Evolutionary conservation across 2,797 vertebrate genomes (phyloP), one percentile per base, ranked within the genome.

Genomic region (Lagodon rhomboides): DNA sequence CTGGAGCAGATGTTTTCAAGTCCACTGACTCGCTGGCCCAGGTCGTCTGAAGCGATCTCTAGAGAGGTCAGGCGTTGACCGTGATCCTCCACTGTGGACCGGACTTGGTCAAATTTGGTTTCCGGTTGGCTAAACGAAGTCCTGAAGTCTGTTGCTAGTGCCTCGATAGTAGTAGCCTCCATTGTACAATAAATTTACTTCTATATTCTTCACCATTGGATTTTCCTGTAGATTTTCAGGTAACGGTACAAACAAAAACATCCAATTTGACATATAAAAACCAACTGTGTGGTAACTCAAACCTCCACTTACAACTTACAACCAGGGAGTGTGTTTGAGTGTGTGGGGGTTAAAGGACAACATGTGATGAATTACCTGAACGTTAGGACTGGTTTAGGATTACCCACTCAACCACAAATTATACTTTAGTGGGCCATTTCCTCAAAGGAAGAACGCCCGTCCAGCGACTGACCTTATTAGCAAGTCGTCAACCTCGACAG

Each of bases 401-500:
- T 41, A 46, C 30, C 44, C 25, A 51, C 72, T 77, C 62, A 41
- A 46, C 49, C 67, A 46, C 34, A 77, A 43, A 60, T 20, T 68
- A 12, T 50, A 61, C 62, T 74, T 71, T 49, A 61, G 23, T 58
- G 59, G 77, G 61, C 17, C 56, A 59, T 64, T 87, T 79, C 59
- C 68, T 85, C 56, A n/a, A 55, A 38, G 9, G 66, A 16, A 20
- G 56, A 56, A 65, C 75, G 65, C 34, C 15, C 3, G 9, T 65
- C 44, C 68, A 51, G 60, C 22, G 54, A 58, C 67, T 87, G 75
- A 79, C 80, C 86, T 86, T 46, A 68, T 81, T 71, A 68, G 53
- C 38, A 18, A 49, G 41, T 46, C 27, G 13, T 56, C 27, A 50
- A 71, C 41, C 25, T 61, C n/a, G 60, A 43, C 74, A 53, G 67